phyloP scores from a whole-genome alignment of 2,888 invertebrate species.

The Eubasilissa splendida region DNA sequence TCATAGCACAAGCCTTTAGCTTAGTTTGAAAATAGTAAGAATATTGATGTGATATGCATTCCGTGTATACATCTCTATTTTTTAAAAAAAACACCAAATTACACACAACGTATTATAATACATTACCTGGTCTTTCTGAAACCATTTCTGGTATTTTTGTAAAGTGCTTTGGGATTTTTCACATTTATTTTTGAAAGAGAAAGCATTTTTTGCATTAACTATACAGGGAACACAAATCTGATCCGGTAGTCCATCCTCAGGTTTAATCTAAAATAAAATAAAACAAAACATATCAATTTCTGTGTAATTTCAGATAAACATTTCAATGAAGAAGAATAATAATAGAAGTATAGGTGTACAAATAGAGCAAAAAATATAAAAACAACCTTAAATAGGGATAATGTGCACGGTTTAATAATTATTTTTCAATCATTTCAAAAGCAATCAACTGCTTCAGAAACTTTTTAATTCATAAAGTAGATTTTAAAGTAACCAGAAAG shows the following conservation, averaged over 20 bases:
- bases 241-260: constrained; percentile 45
- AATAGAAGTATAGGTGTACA: background rate
- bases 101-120: background rate
- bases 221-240: constrained; percentile 46
- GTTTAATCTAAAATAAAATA: constrained; percentile 41
- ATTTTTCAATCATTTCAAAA: no score
- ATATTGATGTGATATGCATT: no score
- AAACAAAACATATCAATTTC: background rate
- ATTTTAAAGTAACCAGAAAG: no score
- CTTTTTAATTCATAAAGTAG: no score
- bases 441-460: no score
- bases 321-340: background rate
- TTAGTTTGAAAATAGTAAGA: no score
- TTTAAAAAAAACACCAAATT: no score
- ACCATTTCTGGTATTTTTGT: constrained; percentile 3
- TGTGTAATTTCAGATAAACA: background rate
- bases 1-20: no score
- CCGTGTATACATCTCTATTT: no score
- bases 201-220: constrained; percentile 49
- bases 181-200: constrained; percentile 48
- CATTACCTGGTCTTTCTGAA: constrained; percentile 5
- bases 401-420: no score
- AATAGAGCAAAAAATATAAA: background rate
- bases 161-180: constrained; percentile 37
- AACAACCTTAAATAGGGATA: background rate